phyloP scores from a whole-genome alignment of 2,888 invertebrate species.

The Sisyra terminalis region DNA sequence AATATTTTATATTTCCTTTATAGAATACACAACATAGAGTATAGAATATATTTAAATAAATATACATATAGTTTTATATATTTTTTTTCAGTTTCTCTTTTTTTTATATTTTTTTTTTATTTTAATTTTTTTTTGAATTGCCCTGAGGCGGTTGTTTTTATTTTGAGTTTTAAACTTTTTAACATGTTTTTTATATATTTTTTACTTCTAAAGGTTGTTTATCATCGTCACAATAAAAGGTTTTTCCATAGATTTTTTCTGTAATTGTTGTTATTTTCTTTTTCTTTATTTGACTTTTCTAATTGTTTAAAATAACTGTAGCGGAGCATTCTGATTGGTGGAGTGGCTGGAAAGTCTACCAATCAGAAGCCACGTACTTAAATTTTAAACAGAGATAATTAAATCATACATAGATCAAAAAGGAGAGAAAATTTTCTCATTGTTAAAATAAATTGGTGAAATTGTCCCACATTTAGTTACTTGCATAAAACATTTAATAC shows the following conservation, averaged over 20 bases:
- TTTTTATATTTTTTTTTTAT: too few relatives aligned
- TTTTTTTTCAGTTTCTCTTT: not conserved
- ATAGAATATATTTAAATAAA: not conserved
- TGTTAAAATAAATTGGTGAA: too few relatives aligned
- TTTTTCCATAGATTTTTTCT: too few relatives aligned
- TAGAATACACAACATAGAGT: not conserved
- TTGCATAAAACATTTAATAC: not conserved
- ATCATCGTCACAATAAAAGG: too few relatives aligned
- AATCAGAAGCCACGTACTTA: constrained; percentile 35
- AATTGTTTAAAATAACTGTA: too few relatives aligned
- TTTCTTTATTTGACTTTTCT: too few relatives aligned
- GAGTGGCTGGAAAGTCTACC: constrained; percentile 59
- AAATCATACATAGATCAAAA: not conserved
- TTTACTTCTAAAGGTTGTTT: too few relatives aligned
- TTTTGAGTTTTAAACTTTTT: too few relatives aligned
- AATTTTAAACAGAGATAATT: constrained; percentile 1
- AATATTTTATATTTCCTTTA: not conserved
- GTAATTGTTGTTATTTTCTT: too few relatives aligned
- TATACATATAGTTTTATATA: not conserved
- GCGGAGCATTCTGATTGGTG: constrained; percentile 39
- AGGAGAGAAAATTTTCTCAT: too few relatives aligned
- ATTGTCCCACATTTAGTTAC: not conserved
- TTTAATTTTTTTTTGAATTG: not conserved
- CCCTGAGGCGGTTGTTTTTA: not conserved
- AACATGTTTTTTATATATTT: too few relatives aligned